Evolutionary conservation across 92 coral and sea anemone species (phyloP).

Genomic region (Phenganax subtilis): DNA sequence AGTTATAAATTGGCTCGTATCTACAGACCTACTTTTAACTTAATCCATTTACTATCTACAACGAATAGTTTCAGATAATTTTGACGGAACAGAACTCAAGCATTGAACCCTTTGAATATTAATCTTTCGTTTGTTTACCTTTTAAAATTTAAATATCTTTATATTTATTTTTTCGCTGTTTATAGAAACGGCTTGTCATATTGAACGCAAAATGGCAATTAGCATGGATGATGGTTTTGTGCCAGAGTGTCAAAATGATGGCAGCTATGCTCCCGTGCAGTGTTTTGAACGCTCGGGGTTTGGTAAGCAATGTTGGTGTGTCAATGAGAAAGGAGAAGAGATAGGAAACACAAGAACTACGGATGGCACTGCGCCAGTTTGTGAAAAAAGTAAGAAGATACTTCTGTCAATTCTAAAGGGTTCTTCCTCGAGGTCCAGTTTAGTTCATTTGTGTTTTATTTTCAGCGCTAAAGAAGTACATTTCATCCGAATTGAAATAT

Average conservation of each 20-base stretch:
- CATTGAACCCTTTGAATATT: neutral
- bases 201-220: constrained; percentile 78
- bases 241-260: constrained; percentile 68
- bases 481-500: neutral
- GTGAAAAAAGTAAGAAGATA: constrained; percentile 31
- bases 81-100: neutral
- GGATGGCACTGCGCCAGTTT: constrained; percentile 61
- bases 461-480: neutral
- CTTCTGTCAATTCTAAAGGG: too few species aligned
- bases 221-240: constrained; percentile 75
- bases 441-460: neutral
- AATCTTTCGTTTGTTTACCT: neutral
- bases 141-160: neutral
- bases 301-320: constrained; percentile 89
- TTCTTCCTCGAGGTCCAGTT: neutral
- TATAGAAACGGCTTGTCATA: constrained; percentile 69
- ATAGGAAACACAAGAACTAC: constrained; percentile 59
- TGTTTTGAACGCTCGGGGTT: constrained; percentile 77
- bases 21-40: too few species aligned
- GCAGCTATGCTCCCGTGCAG: constrained; percentile 66
- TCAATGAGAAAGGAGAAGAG: constrained; percentile 71
- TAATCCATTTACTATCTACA: too few species aligned
- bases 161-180: neutral
- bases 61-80: too few species aligned
- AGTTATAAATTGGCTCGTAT: too few species aligned